A percentile compares a stretch with the other conserved stretches of the same genome.
Conservation (phyloP, 2,888 invertebrate genomes). For the Idaea aversata region DNA sequence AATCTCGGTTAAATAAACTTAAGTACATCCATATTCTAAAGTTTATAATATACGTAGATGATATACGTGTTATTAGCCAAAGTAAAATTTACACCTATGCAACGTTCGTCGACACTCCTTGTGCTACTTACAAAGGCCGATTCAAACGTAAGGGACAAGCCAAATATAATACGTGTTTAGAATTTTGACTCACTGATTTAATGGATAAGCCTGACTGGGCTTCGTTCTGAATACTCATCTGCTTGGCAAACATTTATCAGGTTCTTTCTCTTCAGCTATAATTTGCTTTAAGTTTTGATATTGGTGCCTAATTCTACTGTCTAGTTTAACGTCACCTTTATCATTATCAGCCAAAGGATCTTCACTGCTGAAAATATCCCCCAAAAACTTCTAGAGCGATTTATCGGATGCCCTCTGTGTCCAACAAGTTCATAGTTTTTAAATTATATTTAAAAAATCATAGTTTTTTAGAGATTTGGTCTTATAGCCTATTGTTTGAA, state of each 20-base stretch:
- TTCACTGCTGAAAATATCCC: no score
- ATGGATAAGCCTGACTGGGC: slow-evolving; percentile 6
- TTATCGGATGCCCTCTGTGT: no score
- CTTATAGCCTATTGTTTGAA: slow-evolving; percentile 27
- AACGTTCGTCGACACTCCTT: slow-evolving; percentile 36
- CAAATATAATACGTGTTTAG: slow-evolving; percentile 41
- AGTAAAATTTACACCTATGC: slow-evolving; percentile 14
- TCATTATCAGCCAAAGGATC: no score
- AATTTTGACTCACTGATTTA: slow-evolving; percentile 31
- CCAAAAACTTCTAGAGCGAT: no score
- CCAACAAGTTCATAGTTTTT: no score
- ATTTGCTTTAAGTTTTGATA: not conserved
- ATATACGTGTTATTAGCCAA: not conserved
- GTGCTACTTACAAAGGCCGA: slow-evolving; percentile 46
- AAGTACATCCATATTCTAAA: not conserved
- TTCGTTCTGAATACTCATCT: slow-evolving; percentile 22
- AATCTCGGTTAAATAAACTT: not conserved
- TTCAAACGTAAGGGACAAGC: slow-evolving; percentile 26
- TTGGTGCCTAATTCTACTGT: not conserved
- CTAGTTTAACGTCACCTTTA: not conserved
- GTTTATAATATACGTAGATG: not conserved
- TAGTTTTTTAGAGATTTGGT: slow-evolving; percentile 8
- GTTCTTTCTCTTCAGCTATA: not conserved
- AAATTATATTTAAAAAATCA: not conserved
- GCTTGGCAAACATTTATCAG: not conserved